A percentile compares a stretch with the other conserved stretches of the same genome.
phyloP scores from a whole-genome alignment of 2,888 invertebrate genomes.

The Bombylius major region DNA sequence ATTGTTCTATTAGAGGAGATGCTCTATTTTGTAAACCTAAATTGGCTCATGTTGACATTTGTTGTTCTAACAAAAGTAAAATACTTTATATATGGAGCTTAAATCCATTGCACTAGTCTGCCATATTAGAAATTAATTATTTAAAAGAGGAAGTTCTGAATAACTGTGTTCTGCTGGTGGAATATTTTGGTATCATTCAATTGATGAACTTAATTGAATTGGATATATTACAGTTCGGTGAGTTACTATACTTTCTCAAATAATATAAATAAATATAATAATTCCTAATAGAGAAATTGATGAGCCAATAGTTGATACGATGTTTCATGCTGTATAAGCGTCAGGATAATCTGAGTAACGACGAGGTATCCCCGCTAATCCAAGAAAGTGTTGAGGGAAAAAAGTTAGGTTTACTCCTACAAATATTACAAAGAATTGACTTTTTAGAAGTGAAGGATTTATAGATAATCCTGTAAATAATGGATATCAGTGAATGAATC shows the following conservation, averaged over 20 bases:
- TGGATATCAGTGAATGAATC: constrained; percentile 59
- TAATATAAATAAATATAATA: constrained; percentile 46
- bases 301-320: constrained; percentile 54
- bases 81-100: constrained; percentile 53
- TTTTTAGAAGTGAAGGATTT: constrained; percentile 48
- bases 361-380: constrained; percentile 58
- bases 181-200: constrained; percentile 48
- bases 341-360: constrained; percentile 65
- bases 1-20: constrained; percentile 53
- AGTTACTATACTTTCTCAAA: constrained; percentile 46
- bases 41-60: constrained; percentile 45
- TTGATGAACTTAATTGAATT: constrained; percentile 42
- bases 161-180: constrained; percentile 49
- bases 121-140: constrained; percentile 48
- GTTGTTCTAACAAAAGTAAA: constrained; percentile 47
- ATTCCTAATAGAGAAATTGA: constrained; percentile 47
- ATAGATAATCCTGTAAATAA: constrained; percentile 49
- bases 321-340: constrained; percentile 51
- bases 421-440: constrained; percentile 60
- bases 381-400: constrained; percentile 68
- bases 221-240: constrained; percentile 41
- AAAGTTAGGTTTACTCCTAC: constrained; percentile 66
- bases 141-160: constrained; percentile 43
- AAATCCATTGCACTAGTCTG: constrained; percentile 50
- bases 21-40: constrained; percentile 46